Conservation (phyloP, 2,797 vertebrate genomes). For the Kryptolebias ocellatus region DNA sequence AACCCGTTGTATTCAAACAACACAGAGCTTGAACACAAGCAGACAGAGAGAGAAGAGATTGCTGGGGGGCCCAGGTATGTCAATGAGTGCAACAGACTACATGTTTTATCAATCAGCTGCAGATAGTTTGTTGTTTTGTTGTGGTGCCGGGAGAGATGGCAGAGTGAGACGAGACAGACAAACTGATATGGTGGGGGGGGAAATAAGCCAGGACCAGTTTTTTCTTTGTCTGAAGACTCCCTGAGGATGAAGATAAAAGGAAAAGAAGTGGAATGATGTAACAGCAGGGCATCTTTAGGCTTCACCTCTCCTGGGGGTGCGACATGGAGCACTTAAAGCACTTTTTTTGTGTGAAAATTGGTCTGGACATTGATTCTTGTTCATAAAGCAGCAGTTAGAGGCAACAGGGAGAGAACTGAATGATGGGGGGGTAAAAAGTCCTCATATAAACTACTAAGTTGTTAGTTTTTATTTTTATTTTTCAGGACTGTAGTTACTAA, state of each 20-base stretch:
- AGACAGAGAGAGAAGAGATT: slow-evolving; percentile 42
- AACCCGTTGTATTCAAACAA: slow-evolving; percentile 34
- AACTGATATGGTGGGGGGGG: neutral
- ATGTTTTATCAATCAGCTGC: slow-evolving; percentile 69
- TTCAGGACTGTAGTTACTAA: neutral
- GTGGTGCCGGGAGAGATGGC: slow-evolving; percentile 34
- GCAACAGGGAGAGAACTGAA: slow-evolving; percentile 1
- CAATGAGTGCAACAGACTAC: slow-evolving; percentile 37
- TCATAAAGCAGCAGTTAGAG: neutral
- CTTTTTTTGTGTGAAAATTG: slow-evolving; percentile 27
- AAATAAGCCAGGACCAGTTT: slow-evolving; percentile 20
- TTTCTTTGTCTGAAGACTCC: slow-evolving; percentile 36
- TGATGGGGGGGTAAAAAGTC: neutral
- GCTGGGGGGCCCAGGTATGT: slow-evolving; percentile 42
- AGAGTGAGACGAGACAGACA: slow-evolving; percentile 45
- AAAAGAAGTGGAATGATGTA: slow-evolving; percentile 18
- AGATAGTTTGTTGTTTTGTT: slow-evolving; percentile 30
- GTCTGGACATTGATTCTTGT: slow-evolving; percentile 30
- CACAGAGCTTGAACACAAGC: slow-evolving; percentile 31
- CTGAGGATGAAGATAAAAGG: slow-evolving; percentile 34
- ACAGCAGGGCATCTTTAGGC: slow-evolving; percentile 34
- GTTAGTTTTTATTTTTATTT: neutral
- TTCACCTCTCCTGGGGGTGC: slow-evolving; percentile 32
- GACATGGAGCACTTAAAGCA: slow-evolving; percentile 13
- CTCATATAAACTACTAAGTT: neutral